Conservation (phyloP, 2,888 invertebrate species). For the Cephus spinipes region DNA sequence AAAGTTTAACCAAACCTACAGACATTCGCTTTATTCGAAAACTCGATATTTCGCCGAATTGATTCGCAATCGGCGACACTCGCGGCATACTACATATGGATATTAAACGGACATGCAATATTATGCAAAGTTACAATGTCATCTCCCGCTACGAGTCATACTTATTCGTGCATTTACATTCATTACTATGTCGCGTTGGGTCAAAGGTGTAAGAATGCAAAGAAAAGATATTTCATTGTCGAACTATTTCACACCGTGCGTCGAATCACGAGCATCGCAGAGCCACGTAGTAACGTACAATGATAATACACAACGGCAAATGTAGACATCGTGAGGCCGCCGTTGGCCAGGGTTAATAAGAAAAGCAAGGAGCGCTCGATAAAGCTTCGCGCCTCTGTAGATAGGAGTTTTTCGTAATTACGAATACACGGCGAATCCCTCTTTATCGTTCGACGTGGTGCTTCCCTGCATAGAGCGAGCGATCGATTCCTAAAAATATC, state of each 20-base stretch:
- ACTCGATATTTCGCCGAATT: not conserved
- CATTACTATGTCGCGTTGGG: constrained; percentile 29
- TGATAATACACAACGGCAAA: not conserved
- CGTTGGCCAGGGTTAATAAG: not conserved
- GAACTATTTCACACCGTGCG: not conserved
- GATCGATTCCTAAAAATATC: not conserved
- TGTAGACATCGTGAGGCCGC: not conserved
- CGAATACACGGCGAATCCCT: not conserved
- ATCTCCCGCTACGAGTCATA: not conserved
- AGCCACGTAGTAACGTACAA: not conserved
- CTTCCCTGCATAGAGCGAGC: not conserved
- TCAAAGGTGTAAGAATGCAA: constrained; percentile 25
- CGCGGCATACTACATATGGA: not conserved
- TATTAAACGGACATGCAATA: not conserved
- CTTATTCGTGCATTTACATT: constrained; percentile 19
- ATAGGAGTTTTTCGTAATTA: not conserved
- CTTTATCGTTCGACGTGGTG: not conserved
- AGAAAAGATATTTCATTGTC: constrained; percentile 7
- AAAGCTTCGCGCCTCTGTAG: not conserved
- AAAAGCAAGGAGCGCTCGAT: not conserved
- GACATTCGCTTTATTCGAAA: not conserved
- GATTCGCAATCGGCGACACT: not conserved
- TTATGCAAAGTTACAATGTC: not conserved
- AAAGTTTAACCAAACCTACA: not conserved
- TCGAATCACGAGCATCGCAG: not conserved